A percentile compares a stretch with the other conserved stretches of the same genome.
These are phyloP conservation scores for Potamarius usumacintae DNA, from an alignment of 2,113 vertebrate genomes.

Conservation along the genomic window DNA sequence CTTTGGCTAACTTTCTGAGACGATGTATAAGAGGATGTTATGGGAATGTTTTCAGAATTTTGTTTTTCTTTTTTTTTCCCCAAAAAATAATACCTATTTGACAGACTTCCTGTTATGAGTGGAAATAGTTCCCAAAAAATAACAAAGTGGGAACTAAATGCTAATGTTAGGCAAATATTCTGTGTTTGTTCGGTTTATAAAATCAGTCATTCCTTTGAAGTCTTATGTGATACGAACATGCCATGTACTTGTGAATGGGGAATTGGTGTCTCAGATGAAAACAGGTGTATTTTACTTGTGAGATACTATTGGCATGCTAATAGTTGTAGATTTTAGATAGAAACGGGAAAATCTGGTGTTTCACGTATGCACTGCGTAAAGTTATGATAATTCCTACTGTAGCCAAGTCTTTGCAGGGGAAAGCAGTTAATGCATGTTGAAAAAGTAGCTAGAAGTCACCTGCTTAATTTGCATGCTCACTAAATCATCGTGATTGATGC, in stretches of 20 bases:
- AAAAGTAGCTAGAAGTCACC: neutral
- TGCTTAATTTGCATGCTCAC: neutral
- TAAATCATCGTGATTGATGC: neutral
- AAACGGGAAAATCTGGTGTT: neutral
- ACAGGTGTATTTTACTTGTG: neutral
- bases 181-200: neutral
- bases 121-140: neutral
- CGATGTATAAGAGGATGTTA: neutral
- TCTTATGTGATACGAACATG: neutral
- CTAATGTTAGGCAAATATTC: neutral
- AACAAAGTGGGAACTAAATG: neutral
- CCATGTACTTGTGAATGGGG: neutral
- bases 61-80: neutral
- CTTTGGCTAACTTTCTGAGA: neutral
- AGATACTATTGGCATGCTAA: neutral
- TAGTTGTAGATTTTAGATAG: neutral
- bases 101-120: neutral
- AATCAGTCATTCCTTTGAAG: neutral
- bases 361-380: neutral
- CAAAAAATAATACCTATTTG: neutral
- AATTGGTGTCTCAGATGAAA: neutral
- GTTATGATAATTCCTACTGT: neutral
- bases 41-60: neutral
- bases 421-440: neutral
- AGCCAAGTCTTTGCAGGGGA: neutral